phyloP scores from a whole-genome alignment of 2,888 invertebrate species.

The Thereva unica region DNA sequence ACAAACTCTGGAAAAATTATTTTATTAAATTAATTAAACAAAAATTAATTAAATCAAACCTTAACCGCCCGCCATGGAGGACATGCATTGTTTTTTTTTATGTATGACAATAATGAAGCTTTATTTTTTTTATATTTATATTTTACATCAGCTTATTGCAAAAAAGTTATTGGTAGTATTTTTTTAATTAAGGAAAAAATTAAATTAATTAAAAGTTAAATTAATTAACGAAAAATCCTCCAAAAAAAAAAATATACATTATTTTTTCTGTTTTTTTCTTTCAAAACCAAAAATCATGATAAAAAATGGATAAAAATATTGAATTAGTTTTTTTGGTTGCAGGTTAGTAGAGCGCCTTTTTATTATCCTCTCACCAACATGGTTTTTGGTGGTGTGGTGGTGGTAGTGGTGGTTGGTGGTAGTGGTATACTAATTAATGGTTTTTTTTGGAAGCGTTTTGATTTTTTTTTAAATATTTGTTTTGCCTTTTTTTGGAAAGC shows the following conservation, averaged over 20 bases:
- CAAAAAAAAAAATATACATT: too few relatives aligned
- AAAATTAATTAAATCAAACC: conserved; percentile 20
- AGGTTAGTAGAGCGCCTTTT: not conserved
- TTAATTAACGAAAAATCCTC: not conserved
- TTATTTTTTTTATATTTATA: too few relatives aligned
- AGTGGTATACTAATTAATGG: too few relatives aligned
- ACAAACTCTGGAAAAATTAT: conserved; percentile 44
- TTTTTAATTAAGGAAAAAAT: conserved; percentile 5
- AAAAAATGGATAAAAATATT: not conserved
- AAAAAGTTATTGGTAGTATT: too few relatives aligned
- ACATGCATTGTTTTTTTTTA: conserved; percentile 40
- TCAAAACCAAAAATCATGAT: not conserved
- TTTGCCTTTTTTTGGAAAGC: conserved; percentile 11
- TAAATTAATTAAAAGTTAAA: conserved; percentile 28
- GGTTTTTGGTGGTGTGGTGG: too few relatives aligned
- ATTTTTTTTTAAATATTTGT: conserved; percentile 14
- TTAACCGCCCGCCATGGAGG: conserved; percentile 43
- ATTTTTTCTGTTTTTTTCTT: too few relatives aligned
- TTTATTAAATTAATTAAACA: not conserved
- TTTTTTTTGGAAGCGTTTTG: conserved; percentile 28
- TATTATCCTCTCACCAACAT: not conserved
- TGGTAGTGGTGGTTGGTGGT: too few relatives aligned
- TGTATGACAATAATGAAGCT: too few relatives aligned
- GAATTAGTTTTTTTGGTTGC: not conserved
- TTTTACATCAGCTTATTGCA: too few relatives aligned